phyloP scores from a whole-genome alignment of 2,113 vertebrate species.

The rat (Rattus norvegicus) region DNA sequence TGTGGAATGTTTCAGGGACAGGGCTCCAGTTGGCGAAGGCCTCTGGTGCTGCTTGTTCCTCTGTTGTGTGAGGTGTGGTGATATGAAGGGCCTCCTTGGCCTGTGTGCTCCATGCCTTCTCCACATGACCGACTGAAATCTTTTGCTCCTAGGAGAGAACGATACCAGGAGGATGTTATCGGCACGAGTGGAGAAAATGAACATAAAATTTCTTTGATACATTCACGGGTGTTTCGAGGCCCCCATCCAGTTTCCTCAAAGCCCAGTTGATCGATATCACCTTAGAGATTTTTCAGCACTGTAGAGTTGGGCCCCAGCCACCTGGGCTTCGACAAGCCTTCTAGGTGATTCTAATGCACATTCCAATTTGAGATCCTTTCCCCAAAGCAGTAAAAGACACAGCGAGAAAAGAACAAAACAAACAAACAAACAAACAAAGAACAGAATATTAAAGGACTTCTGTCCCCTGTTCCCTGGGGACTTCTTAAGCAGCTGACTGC shows the following conservation, averaged over 20 bases:
- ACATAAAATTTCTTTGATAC: neutral
- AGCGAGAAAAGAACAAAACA: neutral
- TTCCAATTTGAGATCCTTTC: neutral
- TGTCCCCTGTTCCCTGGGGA: neutral
- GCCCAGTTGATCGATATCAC: neutral
- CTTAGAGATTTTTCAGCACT: neutral
- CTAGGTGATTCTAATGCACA: neutral
- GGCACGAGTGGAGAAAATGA: neutral
- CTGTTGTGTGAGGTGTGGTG: neutral
- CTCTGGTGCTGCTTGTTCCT: neutral
- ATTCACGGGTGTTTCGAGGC: neutral
- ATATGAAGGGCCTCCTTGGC: neutral
- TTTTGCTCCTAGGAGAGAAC: neutral
- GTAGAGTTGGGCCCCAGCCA: neutral
- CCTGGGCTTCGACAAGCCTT: neutral
- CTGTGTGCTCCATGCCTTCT: neutral
- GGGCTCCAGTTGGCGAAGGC: neutral
- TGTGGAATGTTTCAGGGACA: neutral
- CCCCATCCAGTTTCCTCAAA: neutral
- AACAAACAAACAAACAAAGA: neutral
- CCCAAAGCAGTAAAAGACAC: slow-evolving; percentile 35
- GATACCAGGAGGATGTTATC: neutral
- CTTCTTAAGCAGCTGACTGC: neutral
- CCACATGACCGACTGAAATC: neutral
- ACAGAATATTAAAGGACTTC: neutral